Percentiles rank a stretch among this genome's conserved stretches.
Evolutionary conservation across 2,888 invertebrate genomes (phyloP).

Genomic region (Temnothorax unifasciatus): DNA sequence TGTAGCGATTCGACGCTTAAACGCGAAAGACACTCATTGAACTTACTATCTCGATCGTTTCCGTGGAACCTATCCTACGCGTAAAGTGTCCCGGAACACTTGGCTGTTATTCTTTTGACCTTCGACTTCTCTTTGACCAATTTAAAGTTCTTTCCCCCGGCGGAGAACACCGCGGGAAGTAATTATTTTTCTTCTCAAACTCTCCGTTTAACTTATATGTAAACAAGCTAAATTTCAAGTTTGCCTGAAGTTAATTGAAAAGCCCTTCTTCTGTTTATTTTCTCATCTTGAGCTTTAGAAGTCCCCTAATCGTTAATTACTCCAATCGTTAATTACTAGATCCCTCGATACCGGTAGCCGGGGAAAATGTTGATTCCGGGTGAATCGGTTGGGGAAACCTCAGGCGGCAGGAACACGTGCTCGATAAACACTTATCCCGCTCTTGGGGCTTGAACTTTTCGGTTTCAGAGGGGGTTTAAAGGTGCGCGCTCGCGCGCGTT

Average conservation of each 20-base stretch:
- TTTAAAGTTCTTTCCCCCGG: not conserved
- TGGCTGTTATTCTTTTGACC: not conserved
- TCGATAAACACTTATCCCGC: not conserved
- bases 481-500: conserved; percentile 33
- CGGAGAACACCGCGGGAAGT: not conserved
- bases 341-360: not conserved
- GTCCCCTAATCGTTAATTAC: not conserved
- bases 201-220: not conserved
- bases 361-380: not conserved
- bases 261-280: not conserved
- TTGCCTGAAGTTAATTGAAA: not conserved
- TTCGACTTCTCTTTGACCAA: not conserved
- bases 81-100: not conserved
- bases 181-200: not conserved
- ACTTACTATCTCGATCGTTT: not conserved
- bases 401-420: not conserved
- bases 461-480: not conserved
- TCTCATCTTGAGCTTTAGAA: not conserved
- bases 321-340: not conserved
- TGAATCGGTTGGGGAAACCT: not conserved
- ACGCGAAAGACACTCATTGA: not conserved
- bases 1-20: not conserved
- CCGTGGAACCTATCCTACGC: not conserved
- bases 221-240: not conserved
- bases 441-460: not conserved